Base-by-base conservation (phyloP, 92 coral and sea anemone species). In the Heliopora coerulea region DNA sequence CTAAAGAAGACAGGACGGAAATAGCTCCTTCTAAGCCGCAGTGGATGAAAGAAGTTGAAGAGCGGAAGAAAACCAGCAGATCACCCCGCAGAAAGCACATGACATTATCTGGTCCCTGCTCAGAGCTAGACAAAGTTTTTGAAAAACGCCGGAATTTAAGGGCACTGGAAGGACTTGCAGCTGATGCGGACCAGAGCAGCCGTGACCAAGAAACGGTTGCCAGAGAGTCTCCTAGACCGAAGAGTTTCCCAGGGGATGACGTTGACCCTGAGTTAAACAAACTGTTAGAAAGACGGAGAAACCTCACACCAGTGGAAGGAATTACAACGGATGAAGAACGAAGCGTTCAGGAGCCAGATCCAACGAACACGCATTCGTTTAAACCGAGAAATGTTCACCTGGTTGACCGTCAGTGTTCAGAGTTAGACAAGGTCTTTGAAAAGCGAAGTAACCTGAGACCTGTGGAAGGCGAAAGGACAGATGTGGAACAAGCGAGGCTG, bases 11-110 rank as follows among this genome's bases (percentile, higher is more conserved):
- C 52, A 81, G 40, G 73, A 75, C 81, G 2, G 99, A 95, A 59
- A 86, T 75, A 41, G 52, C 82, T 34, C 87, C 91, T 25, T 86
- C 87, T 29, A 95, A 90, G 88, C 99, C 99, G 0, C 85, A 88
- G 46, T 95, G 99, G 99, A 79, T 95, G 48, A 83, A 81, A 34
- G 99, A 95, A 73, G 91, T 96, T 15, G 99, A 90, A 69, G 75
- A 96, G 1, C 79, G 99, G 25, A 83, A 96, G 48, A 90, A 90
- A 60, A 82, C 79, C 27, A 91, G 63, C 0, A 70, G 32, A 54
- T 13, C 63, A 1, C 14, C 50, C 11, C 49, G 28, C 9, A 28
- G 77, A 70, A 52, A 41, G 17, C 77, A 70, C 33, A 35, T 49
- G 15, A 52, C 77, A 0, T 24, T 50, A 28, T 63, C 77, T 25